phyloP scores from a whole-genome alignment of 2,888 invertebrate species.

The Bruchidius siliquastri region DNA sequence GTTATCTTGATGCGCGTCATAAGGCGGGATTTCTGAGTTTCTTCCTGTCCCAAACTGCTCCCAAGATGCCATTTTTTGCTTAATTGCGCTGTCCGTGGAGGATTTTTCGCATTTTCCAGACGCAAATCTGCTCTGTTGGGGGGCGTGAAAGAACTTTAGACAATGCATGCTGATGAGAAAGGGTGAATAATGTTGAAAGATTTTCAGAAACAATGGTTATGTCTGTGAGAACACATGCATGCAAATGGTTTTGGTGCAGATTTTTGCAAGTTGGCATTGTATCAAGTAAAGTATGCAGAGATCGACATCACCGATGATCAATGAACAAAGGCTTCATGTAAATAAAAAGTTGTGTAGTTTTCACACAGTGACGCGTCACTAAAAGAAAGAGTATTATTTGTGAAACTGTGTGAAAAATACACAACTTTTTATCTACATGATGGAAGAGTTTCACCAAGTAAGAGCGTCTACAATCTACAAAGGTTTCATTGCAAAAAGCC shows the following conservation, averaged over 20 bases:
- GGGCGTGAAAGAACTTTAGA: not conserved
- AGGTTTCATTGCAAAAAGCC: too few species aligned
- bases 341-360: too few species aligned
- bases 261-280: too few species aligned
- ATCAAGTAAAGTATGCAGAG: too few species aligned
- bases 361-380: too few species aligned
- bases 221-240: not conserved
- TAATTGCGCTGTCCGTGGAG: not conserved
- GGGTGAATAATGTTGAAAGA: not conserved
- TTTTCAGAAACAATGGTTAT: not conserved
- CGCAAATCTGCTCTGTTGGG: not conserved
- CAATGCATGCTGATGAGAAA: not conserved
- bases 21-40: not conserved
- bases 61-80: not conserved
- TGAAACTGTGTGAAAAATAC: too few species aligned
- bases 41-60: not conserved
- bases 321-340: too few species aligned
- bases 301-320: too few species aligned
- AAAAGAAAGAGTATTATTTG: too few species aligned
- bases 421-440: too few species aligned
- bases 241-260: not conserved
- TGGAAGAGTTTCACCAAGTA: too few species aligned
- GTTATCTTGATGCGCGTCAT: not conserved
- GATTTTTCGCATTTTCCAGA: not conserved
- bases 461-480: too few species aligned